Evolutionary conservation across 1,140 invertebrate species (phyloP).

Genomic region (Drosophila takahashii): DNA sequence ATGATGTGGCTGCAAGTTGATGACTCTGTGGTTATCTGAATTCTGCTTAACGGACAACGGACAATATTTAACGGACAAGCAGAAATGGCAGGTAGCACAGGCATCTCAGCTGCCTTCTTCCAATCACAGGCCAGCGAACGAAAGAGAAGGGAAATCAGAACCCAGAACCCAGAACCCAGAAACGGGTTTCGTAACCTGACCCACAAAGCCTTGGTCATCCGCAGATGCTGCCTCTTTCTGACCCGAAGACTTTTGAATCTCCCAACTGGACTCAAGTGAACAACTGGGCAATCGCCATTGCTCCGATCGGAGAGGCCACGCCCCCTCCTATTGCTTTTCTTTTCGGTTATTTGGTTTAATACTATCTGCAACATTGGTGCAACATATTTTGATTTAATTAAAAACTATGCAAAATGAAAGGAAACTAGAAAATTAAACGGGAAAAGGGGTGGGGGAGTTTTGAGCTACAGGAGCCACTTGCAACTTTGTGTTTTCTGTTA

Average conservation of each 20-base stretch:
- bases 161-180: constrained; percentile 2
- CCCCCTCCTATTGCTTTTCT: constrained; percentile 17
- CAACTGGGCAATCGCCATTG: constrained; percentile 56
- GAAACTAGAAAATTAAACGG: constrained; percentile 14
- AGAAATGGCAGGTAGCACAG: constrained; percentile 52
- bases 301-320: constrained; percentile 44
- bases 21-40: constrained; percentile 35
- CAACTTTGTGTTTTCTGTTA: constrained; percentile 28
- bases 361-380: neutral
- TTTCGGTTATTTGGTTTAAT: neutral
- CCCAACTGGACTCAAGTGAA: constrained; percentile 12
- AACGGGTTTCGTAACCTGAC: constrained; percentile 72
- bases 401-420: constrained; percentile 33
- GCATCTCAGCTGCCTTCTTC: constrained; percentile 35
- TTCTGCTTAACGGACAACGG: constrained; percentile 10
- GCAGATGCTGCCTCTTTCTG: constrained; percentile 43
- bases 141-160: constrained; percentile 39
- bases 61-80: neutral
- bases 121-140: constrained; percentile 60
- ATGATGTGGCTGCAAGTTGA: constrained; percentile 60
- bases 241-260: constrained; percentile 13
- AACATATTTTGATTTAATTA: constrained; percentile 66
- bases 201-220: constrained; percentile 54
- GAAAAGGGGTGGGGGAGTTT: neutral
- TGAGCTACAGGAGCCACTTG: constrained; percentile 5